Base-by-base conservation (phyloP, 2,888 invertebrate species). In the Gisinianus flammeolus region DNA sequence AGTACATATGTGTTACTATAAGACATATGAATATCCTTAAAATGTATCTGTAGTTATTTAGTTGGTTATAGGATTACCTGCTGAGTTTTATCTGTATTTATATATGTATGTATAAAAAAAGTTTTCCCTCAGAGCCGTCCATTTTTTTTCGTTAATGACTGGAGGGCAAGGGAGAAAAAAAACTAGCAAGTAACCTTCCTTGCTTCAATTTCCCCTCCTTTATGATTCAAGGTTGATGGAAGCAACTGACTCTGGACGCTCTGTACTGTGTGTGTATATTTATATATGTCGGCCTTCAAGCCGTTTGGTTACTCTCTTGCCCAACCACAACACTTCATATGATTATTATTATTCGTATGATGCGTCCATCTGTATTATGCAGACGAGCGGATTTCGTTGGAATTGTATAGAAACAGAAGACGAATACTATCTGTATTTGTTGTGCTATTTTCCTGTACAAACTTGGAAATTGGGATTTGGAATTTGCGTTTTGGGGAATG, bases 151-250 rank as follows among this genome's bases (percentile, higher is more conserved):
- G 31, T 74, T 33, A 19, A 74, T 74, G 58, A 66, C 73, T 74
- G 66, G 64, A 74, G 64, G 73, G 73, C 66, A 74, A 44, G 26
- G n/a, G 52, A 6, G 70, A 24, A 72, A 68, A 70, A 70, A 58
- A 35, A 26, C 62, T 35, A 77, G 67, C 64, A 72, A 67, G 66
- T 66, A 68, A 69, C 31, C 76, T 52, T 76, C 44, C 68, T 54
- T 35, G 66, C 54, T 68, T 56, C 35, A 24, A 22, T 69, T 58
- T 76, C 76, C 69, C 76, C 76, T 76, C 70, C 67, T 69, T 76
- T 76, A 64, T 30, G 70, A 76, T 76, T 76, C 76, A 76, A 76
- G 76, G 76, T 76, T 76, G 76, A 54, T 68, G 68, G 73, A 74
- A 58, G 73, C 28, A 74, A 64, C 73, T 62, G 26, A 62, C 22